A percentile compares a stretch with the other conserved stretches of the same genome.
phyloP scores from a whole-genome alignment of 2,113 vertebrate genomes.

The Pyrgilauda ruficollis region DNA sequence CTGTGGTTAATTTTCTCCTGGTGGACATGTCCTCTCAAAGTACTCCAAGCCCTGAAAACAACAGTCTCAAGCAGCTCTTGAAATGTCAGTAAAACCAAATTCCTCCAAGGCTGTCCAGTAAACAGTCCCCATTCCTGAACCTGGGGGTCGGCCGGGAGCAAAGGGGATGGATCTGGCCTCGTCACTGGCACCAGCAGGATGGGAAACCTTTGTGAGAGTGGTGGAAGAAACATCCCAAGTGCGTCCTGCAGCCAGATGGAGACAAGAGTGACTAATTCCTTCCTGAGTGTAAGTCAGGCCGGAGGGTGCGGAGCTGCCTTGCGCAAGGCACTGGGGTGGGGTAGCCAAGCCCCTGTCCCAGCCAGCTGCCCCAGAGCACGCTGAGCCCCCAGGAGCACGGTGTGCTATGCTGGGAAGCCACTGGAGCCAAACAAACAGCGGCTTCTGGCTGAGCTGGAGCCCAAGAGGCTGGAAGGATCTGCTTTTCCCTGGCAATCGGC shows the following conservation, averaged over 20 bases:
- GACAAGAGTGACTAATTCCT: not conserved
- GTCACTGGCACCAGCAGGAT: accelerated
- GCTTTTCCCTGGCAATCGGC: not conserved
- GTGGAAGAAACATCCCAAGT: not conserved
- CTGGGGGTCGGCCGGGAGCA: accelerated
- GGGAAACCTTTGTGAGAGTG: not conserved
- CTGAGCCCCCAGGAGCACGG: not conserved
- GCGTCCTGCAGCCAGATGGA: not conserved
- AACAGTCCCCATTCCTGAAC: not conserved
- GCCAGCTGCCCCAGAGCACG: accelerated
- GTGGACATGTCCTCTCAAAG: not conserved
- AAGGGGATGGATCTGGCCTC: not conserved
- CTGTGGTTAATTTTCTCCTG: not conserved
- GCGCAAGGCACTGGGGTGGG: not conserved
- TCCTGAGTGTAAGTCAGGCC: not conserved
- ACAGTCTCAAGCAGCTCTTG: not conserved
- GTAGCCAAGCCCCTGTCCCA: not conserved
- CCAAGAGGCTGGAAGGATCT: not conserved
- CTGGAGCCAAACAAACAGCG: not conserved
- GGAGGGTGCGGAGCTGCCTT: not conserved
- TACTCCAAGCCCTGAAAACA: not conserved
- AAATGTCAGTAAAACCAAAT: not conserved
- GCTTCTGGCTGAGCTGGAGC: not conserved
- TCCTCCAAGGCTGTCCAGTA: not conserved
- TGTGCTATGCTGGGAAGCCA: not conserved